Conservation (phyloP, 2,797 vertebrate genomes). For the Lemur catta region DNA sequence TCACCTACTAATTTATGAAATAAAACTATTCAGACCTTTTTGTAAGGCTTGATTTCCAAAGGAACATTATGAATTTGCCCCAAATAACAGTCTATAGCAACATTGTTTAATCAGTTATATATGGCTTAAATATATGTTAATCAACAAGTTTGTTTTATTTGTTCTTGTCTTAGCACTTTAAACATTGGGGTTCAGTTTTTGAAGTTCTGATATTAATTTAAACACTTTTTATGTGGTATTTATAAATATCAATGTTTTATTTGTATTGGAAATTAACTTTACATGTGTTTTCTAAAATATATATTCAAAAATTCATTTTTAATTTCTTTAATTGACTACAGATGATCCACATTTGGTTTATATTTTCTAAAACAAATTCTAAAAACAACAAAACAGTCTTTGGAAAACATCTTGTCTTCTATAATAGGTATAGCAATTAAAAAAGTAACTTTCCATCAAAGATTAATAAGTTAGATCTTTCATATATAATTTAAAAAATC, state of each 20-base stretch:
- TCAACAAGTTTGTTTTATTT: constrained; percentile 59
- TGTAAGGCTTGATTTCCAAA: constrained; percentile 1
- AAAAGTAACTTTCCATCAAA: constrained; percentile 20
- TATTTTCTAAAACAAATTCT: constrained; percentile 75
- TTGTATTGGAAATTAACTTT: constrained; percentile 77
- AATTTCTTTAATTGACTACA: constrained; percentile 74
- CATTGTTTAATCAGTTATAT: constrained; percentile 26
- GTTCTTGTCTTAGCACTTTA: constrained; percentile 55
- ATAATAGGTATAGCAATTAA: background rate
- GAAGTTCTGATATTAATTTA: constrained; percentile 65
- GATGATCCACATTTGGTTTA: constrained; percentile 79
- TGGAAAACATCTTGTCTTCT: constrained; percentile 67
- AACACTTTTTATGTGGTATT: constrained; percentile 69
- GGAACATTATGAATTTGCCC: background rate
- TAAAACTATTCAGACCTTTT: background rate
- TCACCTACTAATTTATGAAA: background rate
- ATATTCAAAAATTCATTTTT: constrained; percentile 70
- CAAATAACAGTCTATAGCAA: background rate
- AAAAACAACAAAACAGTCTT: constrained; percentile 68
- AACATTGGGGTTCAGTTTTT: constrained; percentile 57
- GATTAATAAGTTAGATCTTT: constrained; percentile 20
- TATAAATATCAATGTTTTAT: constrained; percentile 75
- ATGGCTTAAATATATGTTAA: constrained; percentile 46
- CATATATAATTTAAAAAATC: background rate
- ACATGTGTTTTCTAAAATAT: constrained; percentile 70